phyloP scores from a whole-genome alignment of 2,888 invertebrate genomes.

The Rhingia rostrata region DNA sequence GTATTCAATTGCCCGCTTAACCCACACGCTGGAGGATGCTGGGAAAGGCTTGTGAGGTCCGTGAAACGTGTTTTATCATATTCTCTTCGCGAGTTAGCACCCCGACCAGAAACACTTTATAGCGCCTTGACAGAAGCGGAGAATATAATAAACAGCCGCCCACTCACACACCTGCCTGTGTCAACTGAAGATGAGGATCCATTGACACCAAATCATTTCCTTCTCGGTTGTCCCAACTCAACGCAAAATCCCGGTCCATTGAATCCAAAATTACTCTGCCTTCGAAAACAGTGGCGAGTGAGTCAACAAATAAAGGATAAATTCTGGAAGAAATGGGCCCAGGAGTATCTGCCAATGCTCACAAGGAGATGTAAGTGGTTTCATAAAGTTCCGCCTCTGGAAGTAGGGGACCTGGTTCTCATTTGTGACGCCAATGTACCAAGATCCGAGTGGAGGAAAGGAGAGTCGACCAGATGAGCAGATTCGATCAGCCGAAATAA shows the following conservation, averaged over 20 bases:
- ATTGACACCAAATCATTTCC: slow-evolving; percentile 21
- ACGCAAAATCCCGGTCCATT: neutral
- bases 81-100: neutral
- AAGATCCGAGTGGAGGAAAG: no score
- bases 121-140: slow-evolving; percentile 14
- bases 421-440: no score
- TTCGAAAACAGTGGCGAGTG: slow-evolving; percentile 9
- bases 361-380: no score
- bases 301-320: slow-evolving; percentile 10
- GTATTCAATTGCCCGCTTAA: slow-evolving; percentile 21
- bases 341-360: no score
- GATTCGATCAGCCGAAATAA: no score
- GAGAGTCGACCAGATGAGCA: no score
- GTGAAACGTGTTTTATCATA: neutral
- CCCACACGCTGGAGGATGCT: slow-evolving; percentile 11
- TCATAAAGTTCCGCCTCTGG: no score
- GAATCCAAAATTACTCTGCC: neutral
- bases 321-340: no score
- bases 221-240: neutral
- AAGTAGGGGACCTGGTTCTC: no score
- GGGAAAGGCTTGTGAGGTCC: slow-evolving; percentile 12
- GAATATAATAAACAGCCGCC: slow-evolving; percentile 15
- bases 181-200: slow-evolving; percentile 18
- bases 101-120: slow-evolving; percentile 5
- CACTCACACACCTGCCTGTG: slow-evolving; percentile 6